Percentiles rank a stretch among this genome's conserved stretches.
These are phyloP conservation scores for Acleris sparsana DNA, from an alignment of 2,888 invertebrate species.

Conservation along the genomic window DNA sequence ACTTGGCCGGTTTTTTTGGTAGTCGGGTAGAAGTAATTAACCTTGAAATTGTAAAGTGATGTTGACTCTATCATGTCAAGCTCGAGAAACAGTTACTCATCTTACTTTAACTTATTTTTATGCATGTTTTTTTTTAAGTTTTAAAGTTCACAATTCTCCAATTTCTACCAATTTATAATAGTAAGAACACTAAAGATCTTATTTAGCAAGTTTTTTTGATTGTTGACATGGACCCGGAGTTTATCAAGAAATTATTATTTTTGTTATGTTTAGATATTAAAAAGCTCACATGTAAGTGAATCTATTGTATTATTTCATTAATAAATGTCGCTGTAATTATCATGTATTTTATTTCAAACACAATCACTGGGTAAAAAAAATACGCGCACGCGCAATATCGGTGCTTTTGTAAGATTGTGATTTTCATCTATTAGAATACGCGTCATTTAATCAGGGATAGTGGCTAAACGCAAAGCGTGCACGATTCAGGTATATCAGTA, in stretches of 20 bases:
- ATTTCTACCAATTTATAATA: conserved; percentile 46
- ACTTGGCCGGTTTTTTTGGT: too few species aligned
- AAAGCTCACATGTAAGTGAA: conserved; percentile 26
- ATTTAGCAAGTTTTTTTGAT: conserved; percentile 29
- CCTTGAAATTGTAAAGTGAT: neutral
- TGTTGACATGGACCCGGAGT: conserved; percentile 8
- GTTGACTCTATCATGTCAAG: neutral
- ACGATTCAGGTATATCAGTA: too few species aligned
- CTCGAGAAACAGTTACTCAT: neutral
- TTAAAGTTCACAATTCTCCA: neutral
- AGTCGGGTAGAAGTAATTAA: too few species aligned
- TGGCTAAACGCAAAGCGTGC: too few species aligned
- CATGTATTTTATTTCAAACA: conserved; percentile 5
- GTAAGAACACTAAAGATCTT: conserved; percentile 58
- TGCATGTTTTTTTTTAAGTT: neutral
- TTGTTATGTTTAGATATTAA: conserved; percentile 23
- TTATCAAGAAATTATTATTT: conserved; percentile 18
- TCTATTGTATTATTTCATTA: conserved; percentile 33
- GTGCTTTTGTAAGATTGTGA: too few species aligned
- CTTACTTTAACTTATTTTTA: neutral
- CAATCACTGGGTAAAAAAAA: too few species aligned
- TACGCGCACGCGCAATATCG: too few species aligned
- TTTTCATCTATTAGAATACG: too few species aligned
- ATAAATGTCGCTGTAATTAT: conserved; percentile 22
- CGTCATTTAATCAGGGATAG: too few species aligned